phyloP scores from a whole-genome alignment of 2,888 invertebrate species.

The Coelinius sp. region DNA sequence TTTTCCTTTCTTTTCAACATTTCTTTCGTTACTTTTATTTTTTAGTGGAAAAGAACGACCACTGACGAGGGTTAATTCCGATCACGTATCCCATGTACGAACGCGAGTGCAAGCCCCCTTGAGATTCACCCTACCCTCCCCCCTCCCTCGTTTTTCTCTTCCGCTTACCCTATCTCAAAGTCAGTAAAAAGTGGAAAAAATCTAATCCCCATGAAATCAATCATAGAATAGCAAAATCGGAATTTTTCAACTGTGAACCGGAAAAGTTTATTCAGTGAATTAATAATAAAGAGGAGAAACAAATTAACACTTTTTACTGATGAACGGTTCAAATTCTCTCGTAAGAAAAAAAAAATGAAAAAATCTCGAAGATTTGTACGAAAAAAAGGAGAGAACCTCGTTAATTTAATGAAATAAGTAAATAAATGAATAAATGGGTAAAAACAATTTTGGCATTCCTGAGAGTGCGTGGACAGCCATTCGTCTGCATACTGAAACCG shows the following conservation, averaged over 20 bases:
- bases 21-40: constrained; percentile 34
- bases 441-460: constrained; percentile 32
- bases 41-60: constrained; percentile 16
- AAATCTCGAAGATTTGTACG: not conserved
- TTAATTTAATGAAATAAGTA: constrained; percentile 23
- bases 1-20: constrained; percentile 24
- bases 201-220: constrained; percentile 14
- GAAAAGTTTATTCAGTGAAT: no score
- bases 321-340: not conserved
- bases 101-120: constrained; percentile 41
- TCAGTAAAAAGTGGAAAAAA: constrained; percentile 29
- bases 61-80: constrained; percentile 61
- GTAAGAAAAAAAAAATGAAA: not conserved
- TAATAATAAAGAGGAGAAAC: not conserved
- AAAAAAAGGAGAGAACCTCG: not conserved
- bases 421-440: constrained; percentile 21
- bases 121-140: constrained; percentile 39
- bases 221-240: not conserved
- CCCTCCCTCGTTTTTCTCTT: not conserved
- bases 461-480: constrained; percentile 37
- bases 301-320: not conserved
- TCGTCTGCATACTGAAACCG: constrained; percentile 40
- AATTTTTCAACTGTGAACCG: no score
- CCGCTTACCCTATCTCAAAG: constrained; percentile 35
- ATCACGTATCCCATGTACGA: constrained; percentile 59